Evolutionary conservation across 2,113 vertebrate genomes (phyloP).

Genomic region (Neomonachus schauinslandi): DNA sequence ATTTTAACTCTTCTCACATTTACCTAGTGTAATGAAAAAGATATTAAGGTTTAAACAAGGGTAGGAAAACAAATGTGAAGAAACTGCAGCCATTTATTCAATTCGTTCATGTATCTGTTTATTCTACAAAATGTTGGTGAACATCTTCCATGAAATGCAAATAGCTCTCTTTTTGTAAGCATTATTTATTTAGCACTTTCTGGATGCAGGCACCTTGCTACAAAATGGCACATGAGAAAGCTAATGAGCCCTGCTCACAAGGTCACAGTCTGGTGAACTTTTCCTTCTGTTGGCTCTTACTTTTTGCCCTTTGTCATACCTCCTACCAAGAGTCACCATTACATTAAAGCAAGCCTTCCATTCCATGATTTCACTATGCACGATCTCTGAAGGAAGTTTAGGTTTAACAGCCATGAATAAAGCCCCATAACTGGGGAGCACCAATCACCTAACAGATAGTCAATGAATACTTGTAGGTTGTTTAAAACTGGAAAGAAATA

Average conservation of each 20-base stretch:
- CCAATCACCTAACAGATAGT: not conserved
- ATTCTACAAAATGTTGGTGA: not conserved
- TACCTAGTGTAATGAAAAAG: not conserved
- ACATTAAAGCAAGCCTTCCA: not conserved
- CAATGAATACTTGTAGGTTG: not conserved
- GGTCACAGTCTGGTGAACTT: not conserved
- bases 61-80: not conserved
- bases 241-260: not conserved
- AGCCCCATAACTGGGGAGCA: not conserved
- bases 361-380: not conserved
- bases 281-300: not conserved
- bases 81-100: not conserved
- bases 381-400: not conserved
- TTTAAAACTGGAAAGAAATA: constrained; percentile 46
- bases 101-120: not conserved
- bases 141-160: not conserved
- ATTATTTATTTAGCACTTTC: not conserved
- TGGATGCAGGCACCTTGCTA: not conserved
- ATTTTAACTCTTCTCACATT: not conserved
- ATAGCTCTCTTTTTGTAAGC: not conserved
- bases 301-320: not conserved
- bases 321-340: not conserved
- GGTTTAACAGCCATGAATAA: not conserved
- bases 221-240: not conserved
- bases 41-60: not conserved